Conservation (phyloP, 1,140 invertebrate species). For the Ips nitidus region DNA sequence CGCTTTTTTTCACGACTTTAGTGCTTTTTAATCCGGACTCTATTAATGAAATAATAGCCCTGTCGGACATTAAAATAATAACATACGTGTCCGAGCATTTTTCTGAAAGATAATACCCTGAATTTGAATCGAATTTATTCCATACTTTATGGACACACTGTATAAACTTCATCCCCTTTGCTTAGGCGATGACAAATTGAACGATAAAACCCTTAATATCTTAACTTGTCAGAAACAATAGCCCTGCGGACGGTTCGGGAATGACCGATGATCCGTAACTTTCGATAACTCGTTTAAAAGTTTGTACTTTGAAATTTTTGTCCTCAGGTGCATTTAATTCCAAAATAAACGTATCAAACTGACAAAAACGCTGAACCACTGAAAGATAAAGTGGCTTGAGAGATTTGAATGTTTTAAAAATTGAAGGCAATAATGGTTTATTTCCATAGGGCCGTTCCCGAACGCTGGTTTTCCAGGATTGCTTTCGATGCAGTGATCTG, state of each 20-base stretch:
- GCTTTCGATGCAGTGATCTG: constrained; percentile 10
- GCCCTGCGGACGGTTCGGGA: constrained; percentile 4
- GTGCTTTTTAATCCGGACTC: too few species aligned
- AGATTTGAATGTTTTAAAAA: constrained; percentile 11
- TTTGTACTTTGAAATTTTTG: background rate
- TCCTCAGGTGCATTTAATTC: background rate
- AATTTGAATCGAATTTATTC: too few species aligned
- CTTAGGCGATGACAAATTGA: constrained; percentile 27
- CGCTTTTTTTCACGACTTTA: too few species aligned
- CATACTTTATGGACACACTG: background rate
- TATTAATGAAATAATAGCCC: too few species aligned
- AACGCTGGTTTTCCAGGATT: constrained; percentile 7
- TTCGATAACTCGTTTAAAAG: constrained; percentile 1
- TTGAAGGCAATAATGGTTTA: constrained; percentile 12
- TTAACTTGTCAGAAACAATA: constrained; percentile 30
- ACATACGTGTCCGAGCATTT: too few species aligned
- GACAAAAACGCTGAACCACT: constrained; percentile 1
- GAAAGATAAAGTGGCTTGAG: background rate
- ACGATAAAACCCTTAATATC: constrained; percentile 29
- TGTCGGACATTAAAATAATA: too few species aligned
- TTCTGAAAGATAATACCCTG: too few species aligned
- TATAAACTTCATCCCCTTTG: constrained; percentile 18
- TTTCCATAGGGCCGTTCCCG: constrained; percentile 14
- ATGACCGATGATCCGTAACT: constrained; percentile 22
- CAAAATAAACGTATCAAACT: background rate